Percentiles rank a stretch among this genome's conserved stretches.
phyloP scores from a whole-genome alignment of 1,140 invertebrate species.

The Anastrepha obliqua region DNA sequence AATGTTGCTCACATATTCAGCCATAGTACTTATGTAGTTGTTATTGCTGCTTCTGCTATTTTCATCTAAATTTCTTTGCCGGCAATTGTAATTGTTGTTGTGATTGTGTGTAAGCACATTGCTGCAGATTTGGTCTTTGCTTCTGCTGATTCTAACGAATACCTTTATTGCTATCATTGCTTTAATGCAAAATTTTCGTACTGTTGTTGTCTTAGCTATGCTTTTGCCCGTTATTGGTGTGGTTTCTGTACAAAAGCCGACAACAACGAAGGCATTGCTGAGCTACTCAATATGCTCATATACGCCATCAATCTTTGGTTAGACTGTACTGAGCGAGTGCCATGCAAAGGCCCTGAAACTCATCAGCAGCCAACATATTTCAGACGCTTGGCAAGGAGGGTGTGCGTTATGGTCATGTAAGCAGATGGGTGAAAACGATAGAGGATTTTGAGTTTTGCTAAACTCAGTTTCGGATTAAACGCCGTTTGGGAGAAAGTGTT shows the following conservation, averaged over 20 bases:
- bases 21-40: not conserved
- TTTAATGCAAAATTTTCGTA: not conserved
- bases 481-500: not conserved
- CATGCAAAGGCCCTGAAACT: not conserved
- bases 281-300: conserved; percentile 21
- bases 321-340: conserved; percentile 41
- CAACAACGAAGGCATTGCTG: not conserved
- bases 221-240: not conserved
- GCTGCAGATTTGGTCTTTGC: not conserved
- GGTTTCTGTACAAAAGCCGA: conserved; percentile 3
- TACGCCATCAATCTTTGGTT: conserved; percentile 45
- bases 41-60: not conserved
- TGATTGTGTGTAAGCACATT: not conserved
- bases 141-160: not conserved
- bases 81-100: not conserved
- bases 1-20: conserved; percentile 26
- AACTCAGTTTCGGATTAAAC: no score
- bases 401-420: not conserved
- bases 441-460: no score
- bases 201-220: not conserved
- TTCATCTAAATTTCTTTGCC: conserved; percentile 37
- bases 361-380: not conserved
- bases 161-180: not conserved
- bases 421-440: no score
- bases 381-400: not conserved